Evolutionary conservation across 2,888 invertebrate species (phyloP), one percentile per base, ranked within the genome.

Genomic region (Dolomedes plantarius): DNA sequence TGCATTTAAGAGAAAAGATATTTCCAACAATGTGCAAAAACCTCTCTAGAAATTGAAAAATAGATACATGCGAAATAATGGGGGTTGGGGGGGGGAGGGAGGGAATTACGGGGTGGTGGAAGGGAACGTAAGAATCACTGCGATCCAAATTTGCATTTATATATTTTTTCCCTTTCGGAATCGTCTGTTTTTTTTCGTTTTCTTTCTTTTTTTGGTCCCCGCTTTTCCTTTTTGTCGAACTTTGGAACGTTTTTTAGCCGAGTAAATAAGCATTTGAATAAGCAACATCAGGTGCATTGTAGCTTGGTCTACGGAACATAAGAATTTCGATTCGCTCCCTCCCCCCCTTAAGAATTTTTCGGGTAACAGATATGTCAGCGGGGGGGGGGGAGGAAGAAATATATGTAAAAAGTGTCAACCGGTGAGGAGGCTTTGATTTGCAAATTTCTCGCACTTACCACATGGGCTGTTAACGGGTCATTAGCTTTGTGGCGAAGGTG

Each of bases 261-360:
- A 36, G 77, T 72, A 83, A 83, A 83, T 83, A 83, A 72, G 77
- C 46, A 83, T 77, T 77, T 83, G 83, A 83, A 83, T 83, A 83
- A 73, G 69, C 74, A 31, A 36, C 39, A 65, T 16, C 69, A 36
- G 36, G 19, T 67, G 56, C 16, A 23, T 56, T 56, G 56, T 56
- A 5, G 23, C 11, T 19, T 16, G 19, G 56, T 19, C 56, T 56
- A 23, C 16, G 16, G 56, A 23, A 56, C 56, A 56, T 56, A 56
- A 36, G 36, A 23, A 56, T 56, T 28, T 69, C 39, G 16, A 3
- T 69, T 46, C 50, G 11, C 6, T 31, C 32, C 32, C 29, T 19
- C 69, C 50, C 39, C 39, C 62, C 72, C 41, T 72, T 56, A 46
- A 79, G 41, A 72, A 72, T 72, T 79, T 79, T 65, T 31, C 65